Base-by-base conservation (phyloP, 2,797 vertebrate species). In the Acrossocheilus wenchowensis region DNA sequence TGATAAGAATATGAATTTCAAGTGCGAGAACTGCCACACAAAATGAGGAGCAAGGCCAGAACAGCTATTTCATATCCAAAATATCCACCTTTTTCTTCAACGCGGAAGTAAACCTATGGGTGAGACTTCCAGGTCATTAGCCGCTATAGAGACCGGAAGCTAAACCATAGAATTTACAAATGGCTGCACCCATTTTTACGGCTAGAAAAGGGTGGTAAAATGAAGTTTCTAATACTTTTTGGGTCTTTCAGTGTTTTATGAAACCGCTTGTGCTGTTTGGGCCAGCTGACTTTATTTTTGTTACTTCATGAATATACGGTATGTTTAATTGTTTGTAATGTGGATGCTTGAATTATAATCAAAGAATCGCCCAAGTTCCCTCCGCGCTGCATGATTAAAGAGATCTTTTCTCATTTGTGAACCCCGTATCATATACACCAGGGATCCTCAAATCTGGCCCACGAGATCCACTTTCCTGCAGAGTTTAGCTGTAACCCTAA, bases 321-420 rank as follows among this genome's bases (percentile, higher is more conserved):
- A 54, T 54, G 80, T 66, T 8, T n/a, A 69, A 69, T 57, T 85
- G 62, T 85, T 78, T 78, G 60, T 77, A 78, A 57, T 1, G 15
- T 52, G 74, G 48, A 78, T 79, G 64, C 17, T 45, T 60, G 17
- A 78, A 39, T 77, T 69, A 34, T 54, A 68, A 84, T 54, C 2
- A 54, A 81, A 41, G 5, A 82, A 71, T 57, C 11, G 54, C 23
- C 45, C 12, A 14, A 72, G 15, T 73, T 82, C 26, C 8, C 9
- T 21, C 45, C 26, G 21, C 41, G 0, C 19, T 39, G 84, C 84
- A 85, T 80, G 84, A 60, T 41, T 52, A 77, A 66, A 84, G 54
- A 82, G 14, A 52, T 52, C 34, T 52, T 54, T 77, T 36, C 57
- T 36, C 21, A 23, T 64, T 62, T 52, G 34, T 66, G 12, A 78